These are phyloP conservation scores for Aotus griseimembra DNA, from an alignment of 2,797 vertebrate genomes.

Conservation along the genomic window DNA sequence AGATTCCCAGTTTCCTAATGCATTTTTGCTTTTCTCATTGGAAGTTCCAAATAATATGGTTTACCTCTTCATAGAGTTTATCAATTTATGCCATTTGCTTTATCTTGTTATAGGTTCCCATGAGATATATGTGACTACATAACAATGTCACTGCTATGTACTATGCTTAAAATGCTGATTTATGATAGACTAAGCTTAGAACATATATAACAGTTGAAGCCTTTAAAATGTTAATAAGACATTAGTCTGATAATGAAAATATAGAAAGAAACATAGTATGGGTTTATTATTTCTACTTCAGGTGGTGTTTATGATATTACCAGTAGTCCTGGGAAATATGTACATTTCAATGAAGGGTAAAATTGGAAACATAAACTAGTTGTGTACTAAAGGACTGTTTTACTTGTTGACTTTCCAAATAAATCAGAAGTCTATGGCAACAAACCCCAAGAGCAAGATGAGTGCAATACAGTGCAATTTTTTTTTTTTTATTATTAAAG, in stretches of 20 bases:
- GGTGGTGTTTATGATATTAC: neutral
- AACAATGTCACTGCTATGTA: neutral
- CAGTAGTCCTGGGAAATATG: neutral
- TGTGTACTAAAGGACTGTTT: constrained; percentile 56
- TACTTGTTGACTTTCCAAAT: constrained; percentile 70
- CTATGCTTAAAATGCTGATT: neutral
- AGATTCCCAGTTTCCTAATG: neutral
- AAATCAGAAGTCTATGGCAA: constrained; percentile 65
- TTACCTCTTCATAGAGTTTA: neutral
- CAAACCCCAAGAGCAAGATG: constrained; percentile 46
- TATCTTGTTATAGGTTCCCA: neutral
- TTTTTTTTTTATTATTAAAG: constrained; percentile 50
- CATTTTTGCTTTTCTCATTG: neutral
- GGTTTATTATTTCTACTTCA: neutral
- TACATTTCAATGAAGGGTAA: constrained; percentile 18
- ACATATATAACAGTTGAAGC: neutral
- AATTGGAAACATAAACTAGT: constrained; percentile 45
- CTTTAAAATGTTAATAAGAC: neutral
- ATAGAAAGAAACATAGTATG: neutral
- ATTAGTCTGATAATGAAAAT: neutral
- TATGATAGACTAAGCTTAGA: neutral
- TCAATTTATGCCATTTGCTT: neutral
- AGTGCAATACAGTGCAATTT: constrained; percentile 54
- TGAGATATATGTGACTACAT: neutral
- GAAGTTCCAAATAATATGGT: neutral